Conservation (phyloP, 2,888 invertebrate species). For the Volucella inflata region DNA sequence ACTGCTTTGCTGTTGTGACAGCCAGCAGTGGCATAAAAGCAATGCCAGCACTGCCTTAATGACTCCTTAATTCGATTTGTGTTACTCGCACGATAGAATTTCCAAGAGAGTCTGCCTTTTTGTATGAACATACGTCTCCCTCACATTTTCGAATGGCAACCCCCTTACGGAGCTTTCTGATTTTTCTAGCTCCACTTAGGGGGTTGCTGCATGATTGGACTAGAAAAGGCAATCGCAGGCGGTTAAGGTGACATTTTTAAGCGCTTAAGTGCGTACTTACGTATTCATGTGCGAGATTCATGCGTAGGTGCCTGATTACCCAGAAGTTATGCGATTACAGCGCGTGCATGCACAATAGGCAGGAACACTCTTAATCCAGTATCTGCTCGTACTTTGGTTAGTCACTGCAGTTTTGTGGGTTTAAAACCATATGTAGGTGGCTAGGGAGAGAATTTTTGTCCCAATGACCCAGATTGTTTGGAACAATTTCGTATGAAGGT, state of each 20-base stretch:
- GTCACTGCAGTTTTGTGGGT: neutral
- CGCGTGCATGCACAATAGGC: conserved; percentile 49
- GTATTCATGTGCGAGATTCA: conserved; percentile 73
- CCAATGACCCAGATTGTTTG: conserved; percentile 37
- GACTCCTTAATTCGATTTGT: conserved; percentile 77
- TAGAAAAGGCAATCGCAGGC: conserved; percentile 43
- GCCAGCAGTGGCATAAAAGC: conserved; percentile 20
- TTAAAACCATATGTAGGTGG: conserved; percentile 5
- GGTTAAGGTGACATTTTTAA: conserved; percentile 70
- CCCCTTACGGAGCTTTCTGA: conserved; percentile 14
- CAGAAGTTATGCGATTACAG: conserved; percentile 79
- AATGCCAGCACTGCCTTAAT: conserved; percentile 71
- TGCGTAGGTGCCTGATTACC: conserved; percentile 80
- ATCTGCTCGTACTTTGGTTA: neutral
- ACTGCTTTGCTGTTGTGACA: conserved; percentile 28
- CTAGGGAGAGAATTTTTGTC: neutral
- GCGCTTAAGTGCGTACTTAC: conserved; percentile 75
- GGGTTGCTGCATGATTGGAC: conserved; percentile 56
- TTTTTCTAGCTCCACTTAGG: conserved; percentile 12
- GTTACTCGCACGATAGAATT: conserved; percentile 76
- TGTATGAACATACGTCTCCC: neutral
- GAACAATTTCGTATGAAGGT: conserved; percentile 54
- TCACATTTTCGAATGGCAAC: neutral
- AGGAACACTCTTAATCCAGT: conserved; percentile 36
- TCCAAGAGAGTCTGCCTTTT: conserved; percentile 41